Evolutionary conservation across 2,113 vertebrate species (phyloP), one percentile per base, ranked within the genome.

Genomic region (Dermatemys mawii): DNA sequence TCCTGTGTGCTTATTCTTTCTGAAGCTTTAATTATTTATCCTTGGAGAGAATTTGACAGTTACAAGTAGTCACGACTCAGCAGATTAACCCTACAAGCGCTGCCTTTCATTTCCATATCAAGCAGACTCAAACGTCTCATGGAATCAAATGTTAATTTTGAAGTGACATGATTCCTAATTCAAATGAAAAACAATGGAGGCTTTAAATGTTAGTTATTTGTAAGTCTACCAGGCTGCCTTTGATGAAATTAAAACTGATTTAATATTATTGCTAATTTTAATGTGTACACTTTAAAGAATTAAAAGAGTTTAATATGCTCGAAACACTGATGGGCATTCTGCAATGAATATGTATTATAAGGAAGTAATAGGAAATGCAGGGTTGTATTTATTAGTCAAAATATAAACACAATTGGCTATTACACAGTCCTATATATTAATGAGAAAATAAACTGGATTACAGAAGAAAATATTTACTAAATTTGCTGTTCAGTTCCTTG

Each of bases 1-100:
- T 98, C 97, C 97, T 97, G 91, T 93, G 67, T 88, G 89, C 88
- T 91, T 97, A 84, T 97, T 95, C 92, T 98, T 98, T 91, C 94
- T 97, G 97, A 96, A 97, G 97, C 97, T 98, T 98, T 98, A 98
- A 98, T 98, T 98, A 98, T 98, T 97, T 97, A 97, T 97, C 98
- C 98, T 97, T 93, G 97, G 97, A 98, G 97, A 98, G 97, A 97
- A 97, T 97, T 97, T 95, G 97, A 98, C 95, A 97, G 97, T 97
- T 97, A 96, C 95, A 96, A 97, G 94, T 96, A 98, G 97, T 98
- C 97, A 98, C 93, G 95, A 98, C 97, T 98, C 95, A 96, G 97
- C 94, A 97, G 97, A 97, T 98, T 95, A 98, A 98, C 97, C 96
- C 96, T 98, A 79, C 75, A 89, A 93, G 88, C 86, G 90, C 94